Evolutionary conservation across 2,888 invertebrate genomes (phyloP).

Genomic region (Mamestra brassicae): DNA sequence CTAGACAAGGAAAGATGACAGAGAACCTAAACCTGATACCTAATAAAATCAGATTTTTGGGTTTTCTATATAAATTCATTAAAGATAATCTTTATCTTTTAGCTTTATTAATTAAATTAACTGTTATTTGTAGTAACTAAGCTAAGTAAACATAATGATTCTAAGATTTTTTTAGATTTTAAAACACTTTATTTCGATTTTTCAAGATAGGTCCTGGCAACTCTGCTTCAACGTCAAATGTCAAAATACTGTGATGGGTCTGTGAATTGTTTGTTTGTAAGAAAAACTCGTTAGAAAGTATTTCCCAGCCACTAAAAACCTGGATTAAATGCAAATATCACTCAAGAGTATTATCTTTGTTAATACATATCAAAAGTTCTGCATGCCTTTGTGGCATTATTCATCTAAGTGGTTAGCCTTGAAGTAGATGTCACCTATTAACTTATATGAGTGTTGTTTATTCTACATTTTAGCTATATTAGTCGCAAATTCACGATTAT

Average conservation of each 20-base stretch:
- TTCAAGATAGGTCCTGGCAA: slow-evolving; percentile 25
- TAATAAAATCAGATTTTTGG: not conserved
- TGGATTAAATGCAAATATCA: slow-evolving; percentile 71
- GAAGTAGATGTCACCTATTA: slow-evolving; percentile 90
- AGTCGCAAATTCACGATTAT: slow-evolving; percentile 88
- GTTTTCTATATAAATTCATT: too few relatives aligned
- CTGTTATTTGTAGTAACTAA: too few relatives aligned
- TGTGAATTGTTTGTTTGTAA: slow-evolving; percentile 89
- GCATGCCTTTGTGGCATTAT: slow-evolving; percentile 80
- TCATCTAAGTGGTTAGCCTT: slow-evolving; percentile 89
- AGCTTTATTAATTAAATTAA: not conserved
- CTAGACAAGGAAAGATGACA: not conserved
- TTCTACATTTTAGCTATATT: slow-evolving; percentile 89
- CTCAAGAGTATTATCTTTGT: slow-evolving; percentile 66
- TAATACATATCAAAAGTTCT: slow-evolving; percentile 70
- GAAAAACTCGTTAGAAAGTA: slow-evolving; percentile 87
- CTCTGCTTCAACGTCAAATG: slow-evolving; percentile 72
- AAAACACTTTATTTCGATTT: not conserved
- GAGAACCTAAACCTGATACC: not conserved
- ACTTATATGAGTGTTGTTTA: slow-evolving; percentile 90
- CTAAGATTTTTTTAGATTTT: not conserved
- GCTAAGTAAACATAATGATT: not conserved
- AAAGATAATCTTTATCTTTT: not conserved
- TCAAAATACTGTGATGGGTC: slow-evolving; percentile 88
- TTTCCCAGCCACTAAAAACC: slow-evolving; percentile 74